A percentile compares a stretch with the other conserved stretches of the same genome.
Conservation (phyloP, 2,888 invertebrate genomes). For the Syritta pipiens region DNA sequence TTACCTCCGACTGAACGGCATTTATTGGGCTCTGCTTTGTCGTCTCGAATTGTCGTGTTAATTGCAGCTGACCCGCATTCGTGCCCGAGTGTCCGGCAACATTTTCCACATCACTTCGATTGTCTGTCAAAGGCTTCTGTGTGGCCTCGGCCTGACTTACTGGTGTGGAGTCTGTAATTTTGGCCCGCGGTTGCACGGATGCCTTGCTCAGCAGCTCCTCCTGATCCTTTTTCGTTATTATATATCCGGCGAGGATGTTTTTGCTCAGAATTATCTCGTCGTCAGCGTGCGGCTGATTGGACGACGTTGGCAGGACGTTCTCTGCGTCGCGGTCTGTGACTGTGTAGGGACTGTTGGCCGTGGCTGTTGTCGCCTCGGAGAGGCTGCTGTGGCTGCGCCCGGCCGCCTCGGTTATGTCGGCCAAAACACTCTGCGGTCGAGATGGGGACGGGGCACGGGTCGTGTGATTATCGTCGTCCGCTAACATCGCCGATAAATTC, state of each 20-base stretch:
- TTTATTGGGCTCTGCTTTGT: conserved; percentile 67
- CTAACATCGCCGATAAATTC: conserved; percentile 70
- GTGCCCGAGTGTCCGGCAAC: conserved; percentile 40
- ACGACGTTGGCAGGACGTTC: conserved; percentile 1
- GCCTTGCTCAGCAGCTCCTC: conserved; percentile 64
- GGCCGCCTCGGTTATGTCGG: conserved; percentile 38
- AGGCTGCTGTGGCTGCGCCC: conserved; percentile 42
- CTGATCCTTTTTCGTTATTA: conserved; percentile 71
- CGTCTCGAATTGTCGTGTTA: conserved; percentile 39
- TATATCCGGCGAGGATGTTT: conserved; percentile 71
- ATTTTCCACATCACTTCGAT: conserved; percentile 49
- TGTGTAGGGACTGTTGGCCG: conserved; percentile 49
- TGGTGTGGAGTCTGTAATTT: conserved; percentile 37
- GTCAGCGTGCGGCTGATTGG: conserved; percentile 44
- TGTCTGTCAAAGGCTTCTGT: conserved; percentile 17
- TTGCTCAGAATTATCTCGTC: conserved; percentile 70
- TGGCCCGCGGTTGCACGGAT: conserved; percentile 40
- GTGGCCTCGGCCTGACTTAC: conserved; percentile 20
- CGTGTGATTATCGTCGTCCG: conserved; percentile 12
- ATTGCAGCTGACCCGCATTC: conserved; percentile 42
- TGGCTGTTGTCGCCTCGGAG: conserved; percentile 47
- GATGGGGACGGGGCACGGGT: conserved; percentile 16
- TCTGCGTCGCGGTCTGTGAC: conserved; percentile 36
- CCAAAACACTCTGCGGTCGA: conserved; percentile 29
- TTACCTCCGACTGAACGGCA: conserved; percentile 42